Evolutionary conservation across 1,140 invertebrate genomes (phyloP).

Genomic region (Microplitis mediator): DNA sequence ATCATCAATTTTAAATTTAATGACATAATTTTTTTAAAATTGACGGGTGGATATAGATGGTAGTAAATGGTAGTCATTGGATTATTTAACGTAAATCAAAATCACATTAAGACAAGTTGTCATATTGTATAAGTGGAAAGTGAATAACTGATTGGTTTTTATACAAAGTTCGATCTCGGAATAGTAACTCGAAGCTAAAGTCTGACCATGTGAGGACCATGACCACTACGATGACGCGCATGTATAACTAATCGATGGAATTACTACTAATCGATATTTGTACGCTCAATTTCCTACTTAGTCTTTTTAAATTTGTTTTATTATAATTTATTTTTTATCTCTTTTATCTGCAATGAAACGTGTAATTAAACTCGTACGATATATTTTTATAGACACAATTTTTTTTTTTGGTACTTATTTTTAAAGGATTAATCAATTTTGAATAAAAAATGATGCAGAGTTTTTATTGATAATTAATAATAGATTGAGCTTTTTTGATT

Average conservation of each 20-base stretch:
- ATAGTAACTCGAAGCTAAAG: background rate
- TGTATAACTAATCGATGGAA: background rate
- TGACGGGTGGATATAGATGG: too few relatives aligned
- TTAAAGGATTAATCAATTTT: too few relatives aligned
- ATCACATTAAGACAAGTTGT: too few relatives aligned
- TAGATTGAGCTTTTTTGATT: too few relatives aligned
- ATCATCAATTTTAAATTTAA: too few relatives aligned
- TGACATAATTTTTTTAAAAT: too few relatives aligned
- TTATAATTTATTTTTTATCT: background rate
- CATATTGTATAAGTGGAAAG: background rate
- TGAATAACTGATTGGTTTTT: background rate
- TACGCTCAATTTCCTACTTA: slow-evolving; percentile 11
- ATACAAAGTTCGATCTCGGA: background rate
- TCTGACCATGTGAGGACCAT: slow-evolving; percentile 23
- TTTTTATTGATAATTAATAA: too few relatives aligned
- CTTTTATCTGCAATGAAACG: background rate
- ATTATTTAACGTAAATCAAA: too few relatives aligned
- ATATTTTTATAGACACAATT: background rate
- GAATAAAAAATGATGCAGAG: too few relatives aligned
- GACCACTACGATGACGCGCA: slow-evolving; percentile 4
- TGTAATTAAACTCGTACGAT: background rate
- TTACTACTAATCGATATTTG: slow-evolving; percentile 17
- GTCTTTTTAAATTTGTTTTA: background rate
- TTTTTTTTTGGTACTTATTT: background rate
- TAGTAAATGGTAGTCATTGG: too few relatives aligned